phyloP scores from a whole-genome alignment of 2,797 vertebrate genomes.

The Sebastes hubbsi region DNA sequence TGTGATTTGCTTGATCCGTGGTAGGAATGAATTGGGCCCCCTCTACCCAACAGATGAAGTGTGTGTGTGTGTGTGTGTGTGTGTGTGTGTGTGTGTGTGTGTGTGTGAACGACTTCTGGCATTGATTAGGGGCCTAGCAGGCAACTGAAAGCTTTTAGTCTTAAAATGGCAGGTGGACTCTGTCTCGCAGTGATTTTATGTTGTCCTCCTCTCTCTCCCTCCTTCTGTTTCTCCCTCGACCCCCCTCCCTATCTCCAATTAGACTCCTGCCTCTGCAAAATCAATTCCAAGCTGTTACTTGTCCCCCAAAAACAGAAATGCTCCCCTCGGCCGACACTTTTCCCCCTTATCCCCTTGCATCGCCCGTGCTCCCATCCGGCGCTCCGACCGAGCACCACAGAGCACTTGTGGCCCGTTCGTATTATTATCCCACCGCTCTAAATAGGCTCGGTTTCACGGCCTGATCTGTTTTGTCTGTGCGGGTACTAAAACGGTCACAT shows the following conservation, averaged over 20 bases:
- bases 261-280: constrained; percentile 60
- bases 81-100: background rate
- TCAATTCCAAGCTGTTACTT: constrained; percentile 56
- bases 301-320: constrained; percentile 15
- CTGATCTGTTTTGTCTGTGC: constrained; percentile 63
- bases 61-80: background rate
- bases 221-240: constrained; percentile 28
- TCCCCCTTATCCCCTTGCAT: background rate
- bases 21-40: constrained; percentile 55
- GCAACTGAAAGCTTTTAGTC: constrained; percentile 68
- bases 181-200: constrained; percentile 45
- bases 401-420: constrained; percentile 43
- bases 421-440: constrained; percentile 50
- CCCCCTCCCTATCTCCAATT: constrained; percentile 47
- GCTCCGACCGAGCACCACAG: background rate
- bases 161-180: constrained; percentile 75
- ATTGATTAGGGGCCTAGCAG: constrained; percentile 71
- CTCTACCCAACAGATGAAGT: constrained; percentile 38
- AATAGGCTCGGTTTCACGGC: constrained; percentile 56
- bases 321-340: background rate
- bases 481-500: constrained; percentile 20
- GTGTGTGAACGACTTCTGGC: constrained; percentile 56
- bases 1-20: constrained; percentile 49
- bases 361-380: constrained; percentile 6
- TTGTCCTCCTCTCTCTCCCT: constrained; percentile 16